Percentiles rank a stretch among this genome's conserved stretches.
Conservation (phyloP, 2,113 vertebrate species). For the Chaenocephalus aceratus region DNA sequence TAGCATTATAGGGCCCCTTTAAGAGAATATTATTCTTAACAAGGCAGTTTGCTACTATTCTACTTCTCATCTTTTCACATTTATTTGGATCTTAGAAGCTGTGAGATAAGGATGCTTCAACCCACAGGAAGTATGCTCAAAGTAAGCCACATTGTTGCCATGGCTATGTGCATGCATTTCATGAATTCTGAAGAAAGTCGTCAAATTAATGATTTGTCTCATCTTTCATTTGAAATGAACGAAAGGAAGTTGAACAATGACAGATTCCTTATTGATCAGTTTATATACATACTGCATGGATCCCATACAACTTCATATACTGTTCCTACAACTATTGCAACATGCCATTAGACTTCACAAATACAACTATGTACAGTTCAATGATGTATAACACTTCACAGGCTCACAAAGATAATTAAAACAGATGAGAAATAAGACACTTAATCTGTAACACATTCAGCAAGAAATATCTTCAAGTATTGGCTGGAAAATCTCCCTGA, state of each 20-base stretch:
- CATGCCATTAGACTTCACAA: constrained; percentile 36
- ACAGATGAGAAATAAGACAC: constrained; percentile 9
- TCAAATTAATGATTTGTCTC: neutral
- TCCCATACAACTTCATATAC: constrained; percentile 48
- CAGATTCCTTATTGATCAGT: neutral
- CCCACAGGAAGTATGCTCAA: neutral
- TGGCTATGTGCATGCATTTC: no score
- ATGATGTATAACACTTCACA: constrained; percentile 29
- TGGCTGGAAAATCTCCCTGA: constrained; percentile 8
- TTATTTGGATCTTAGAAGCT: constrained; percentile 4
- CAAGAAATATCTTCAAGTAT: constrained; percentile 65
- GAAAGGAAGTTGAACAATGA: constrained; percentile 6
- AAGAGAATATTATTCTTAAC: neutral
- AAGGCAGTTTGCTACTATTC: neutral
- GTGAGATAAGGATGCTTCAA: neutral
- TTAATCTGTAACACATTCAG: constrained; percentile 49
- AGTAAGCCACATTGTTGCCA: neutral
- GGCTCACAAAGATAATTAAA: constrained; percentile 27
- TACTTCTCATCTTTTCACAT: constrained; percentile 28
- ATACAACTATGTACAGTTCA: constrained; percentile 52
- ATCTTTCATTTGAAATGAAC: constrained; percentile 1
- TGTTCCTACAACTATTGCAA: constrained; percentile 36
- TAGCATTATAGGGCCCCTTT: neutral
- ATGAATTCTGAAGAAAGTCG: neutral
- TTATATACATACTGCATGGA: constrained; percentile 43